A percentile compares a stretch with the other conserved stretches of the same genome.
phyloP scores from a whole-genome alignment of 2,888 invertebrate species.

The Sarcophaga caerulescens region DNA sequence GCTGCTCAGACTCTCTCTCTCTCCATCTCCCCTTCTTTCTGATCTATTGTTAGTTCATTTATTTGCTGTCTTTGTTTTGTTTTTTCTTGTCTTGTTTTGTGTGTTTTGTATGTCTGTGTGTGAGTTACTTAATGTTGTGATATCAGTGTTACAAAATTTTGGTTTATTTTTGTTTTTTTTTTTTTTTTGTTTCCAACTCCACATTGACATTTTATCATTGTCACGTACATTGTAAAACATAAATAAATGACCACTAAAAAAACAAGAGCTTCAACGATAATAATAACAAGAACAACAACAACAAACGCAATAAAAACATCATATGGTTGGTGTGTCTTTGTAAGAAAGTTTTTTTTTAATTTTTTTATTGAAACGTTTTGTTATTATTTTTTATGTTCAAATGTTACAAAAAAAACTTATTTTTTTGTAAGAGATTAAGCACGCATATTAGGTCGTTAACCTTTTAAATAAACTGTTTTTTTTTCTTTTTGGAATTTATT shows the following conservation, averaged over 20 bases:
- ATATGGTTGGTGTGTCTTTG: too few species aligned
- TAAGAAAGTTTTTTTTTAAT: too few species aligned
- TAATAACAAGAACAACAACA: not conserved
- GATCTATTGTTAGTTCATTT: slow-evolving; percentile 26
- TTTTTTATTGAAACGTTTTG: too few species aligned
- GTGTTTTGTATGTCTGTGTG: not conserved
- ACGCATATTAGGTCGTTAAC: too few species aligned
- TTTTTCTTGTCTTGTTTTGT: not conserved
- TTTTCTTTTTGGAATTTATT: too few species aligned
- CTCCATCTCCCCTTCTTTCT: not conserved
- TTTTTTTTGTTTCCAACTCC: not conserved
- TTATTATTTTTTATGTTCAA: too few species aligned
- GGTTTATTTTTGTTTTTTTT: not conserved
- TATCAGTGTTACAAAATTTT: slow-evolving; percentile 33
- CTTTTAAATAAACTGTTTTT: too few species aligned
- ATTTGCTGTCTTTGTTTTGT: slow-evolving; percentile 29
- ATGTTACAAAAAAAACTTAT: too few species aligned
- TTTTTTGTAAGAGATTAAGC: too few species aligned
- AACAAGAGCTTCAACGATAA: not conserved
- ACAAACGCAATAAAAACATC: not conserved
- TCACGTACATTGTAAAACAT: slow-evolving; percentile 58
- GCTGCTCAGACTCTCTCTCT: not conserved
- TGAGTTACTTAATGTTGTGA: not conserved
- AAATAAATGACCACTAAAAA: slow-evolving; percentile 60
- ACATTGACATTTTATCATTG: slow-evolving; percentile 61